A percentile compares a stretch with the other conserved stretches of the same genome.
Evolutionary conservation across 2,888 invertebrate species (phyloP).

Genomic region (Rhagonycha lutea): DNA sequence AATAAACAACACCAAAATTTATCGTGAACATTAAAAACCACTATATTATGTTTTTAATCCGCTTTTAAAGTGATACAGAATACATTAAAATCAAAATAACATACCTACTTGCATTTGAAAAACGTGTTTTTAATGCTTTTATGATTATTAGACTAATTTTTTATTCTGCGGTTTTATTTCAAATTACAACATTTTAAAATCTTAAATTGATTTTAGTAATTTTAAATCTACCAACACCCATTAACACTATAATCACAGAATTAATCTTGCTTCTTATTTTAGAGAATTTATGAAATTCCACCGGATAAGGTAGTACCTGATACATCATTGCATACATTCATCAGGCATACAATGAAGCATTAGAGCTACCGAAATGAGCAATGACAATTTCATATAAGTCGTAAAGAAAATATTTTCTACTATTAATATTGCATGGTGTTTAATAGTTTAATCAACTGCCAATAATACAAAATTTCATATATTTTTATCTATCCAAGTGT

Average conservation of each 20-base stretch:
- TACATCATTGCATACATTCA: too few species aligned
- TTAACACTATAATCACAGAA: background rate
- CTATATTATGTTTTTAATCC: constrained; percentile 28
- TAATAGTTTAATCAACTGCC: background rate
- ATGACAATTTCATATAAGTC: too few species aligned
- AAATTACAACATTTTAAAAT: background rate
- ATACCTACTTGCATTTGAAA: constrained; percentile 2
- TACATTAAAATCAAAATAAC: constrained; percentile 19
- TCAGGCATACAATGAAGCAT: too few species aligned
- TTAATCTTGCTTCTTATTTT: background rate
- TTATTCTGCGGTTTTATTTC: background rate
- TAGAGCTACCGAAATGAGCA: too few species aligned
- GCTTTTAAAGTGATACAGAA: constrained; percentile 26
- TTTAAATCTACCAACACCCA: background rate
- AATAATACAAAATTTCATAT: background rate
- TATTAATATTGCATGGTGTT: background rate
- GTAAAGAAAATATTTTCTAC: too few species aligned
- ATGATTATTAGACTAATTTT: background rate
- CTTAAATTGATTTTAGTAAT: background rate
- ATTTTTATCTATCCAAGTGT: too few species aligned
- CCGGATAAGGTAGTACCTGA: too few species aligned
- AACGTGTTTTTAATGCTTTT: constrained; percentile 1
- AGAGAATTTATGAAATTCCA: background rate
- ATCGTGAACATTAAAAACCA: constrained; percentile 32
- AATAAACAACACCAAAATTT: constrained; percentile 23